Evolutionary conservation across 2,888 invertebrate species (phyloP).

Genomic region (Hipparchia semele): DNA sequence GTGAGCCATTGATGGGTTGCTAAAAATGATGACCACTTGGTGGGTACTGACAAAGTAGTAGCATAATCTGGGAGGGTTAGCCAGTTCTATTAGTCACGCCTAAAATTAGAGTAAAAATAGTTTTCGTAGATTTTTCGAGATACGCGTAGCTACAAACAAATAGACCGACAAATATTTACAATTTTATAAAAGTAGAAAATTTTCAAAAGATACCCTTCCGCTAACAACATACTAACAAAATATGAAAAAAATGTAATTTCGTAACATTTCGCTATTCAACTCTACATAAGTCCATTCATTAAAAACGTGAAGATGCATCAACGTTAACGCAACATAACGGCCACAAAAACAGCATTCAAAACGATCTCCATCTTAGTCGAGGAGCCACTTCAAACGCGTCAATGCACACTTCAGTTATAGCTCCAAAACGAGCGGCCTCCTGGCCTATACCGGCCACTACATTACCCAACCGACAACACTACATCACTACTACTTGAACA

Average conservation of each 20-base stretch:
- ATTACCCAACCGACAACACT: conserved; percentile 6
- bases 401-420: conserved; percentile 66
- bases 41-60: too few species aligned
- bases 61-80: too few species aligned
- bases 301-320: conserved; percentile 26
- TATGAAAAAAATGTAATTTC: conserved; percentile 7
- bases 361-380: conserved; percentile 66
- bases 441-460: conserved; percentile 44
- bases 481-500: background rate
- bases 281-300: conserved; percentile 18
- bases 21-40: too few species aligned
- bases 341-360: conserved; percentile 65
- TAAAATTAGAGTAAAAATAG: too few species aligned
- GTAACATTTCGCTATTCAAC: conserved; percentile 6
- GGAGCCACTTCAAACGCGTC: conserved; percentile 71
- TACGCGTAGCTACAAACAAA: too few species aligned
- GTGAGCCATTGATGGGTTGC: too few species aligned
- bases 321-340: conserved; percentile 28
- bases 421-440: conserved; percentile 66
- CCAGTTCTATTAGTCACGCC: too few species aligned
- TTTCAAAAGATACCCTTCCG: background rate
- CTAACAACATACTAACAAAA: background rate
- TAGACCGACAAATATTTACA: too few species aligned
- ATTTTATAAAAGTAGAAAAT: background rate
- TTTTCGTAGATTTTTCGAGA: too few species aligned